A percentile compares a stretch with the other conserved stretches of the same genome.
Evolutionary conservation across 1,140 invertebrate genomes (phyloP).

Genomic region (Lamellibrachia luymesi): DNA sequence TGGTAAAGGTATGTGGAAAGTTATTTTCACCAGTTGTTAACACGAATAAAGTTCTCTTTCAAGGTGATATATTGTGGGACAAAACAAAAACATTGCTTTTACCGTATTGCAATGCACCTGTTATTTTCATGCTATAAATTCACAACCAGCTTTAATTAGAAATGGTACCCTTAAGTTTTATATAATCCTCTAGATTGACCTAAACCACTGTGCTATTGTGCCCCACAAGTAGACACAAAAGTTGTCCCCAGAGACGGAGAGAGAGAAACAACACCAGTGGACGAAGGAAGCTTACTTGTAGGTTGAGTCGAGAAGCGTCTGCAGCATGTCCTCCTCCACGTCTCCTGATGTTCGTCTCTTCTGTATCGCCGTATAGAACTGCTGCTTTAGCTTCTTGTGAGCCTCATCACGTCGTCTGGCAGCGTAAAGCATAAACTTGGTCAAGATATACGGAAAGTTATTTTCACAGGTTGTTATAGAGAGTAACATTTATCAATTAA

Average conservation of each 20-base stretch:
- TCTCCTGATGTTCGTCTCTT: conserved; percentile 32
- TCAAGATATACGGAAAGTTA: background rate
- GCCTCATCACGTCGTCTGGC: conserved; percentile 40
- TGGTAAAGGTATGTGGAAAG: too few species aligned
- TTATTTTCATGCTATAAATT: background rate
- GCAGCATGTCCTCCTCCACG: conserved; percentile 45
- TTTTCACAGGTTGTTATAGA: background rate
- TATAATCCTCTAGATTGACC: too few species aligned
- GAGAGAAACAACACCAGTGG: background rate
- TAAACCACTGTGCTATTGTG: background rate
- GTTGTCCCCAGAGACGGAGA: background rate
- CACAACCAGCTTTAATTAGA: background rate
- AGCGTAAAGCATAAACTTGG: conserved; percentile 15
- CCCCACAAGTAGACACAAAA: background rate
- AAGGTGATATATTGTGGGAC: too few species aligned
- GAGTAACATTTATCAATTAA: background rate
- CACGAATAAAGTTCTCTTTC: too few species aligned
- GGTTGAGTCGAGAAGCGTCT: conserved; percentile 43
- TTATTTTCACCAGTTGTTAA: too few species aligned
- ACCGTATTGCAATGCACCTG: background rate
- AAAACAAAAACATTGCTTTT: too few species aligned
- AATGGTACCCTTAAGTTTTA: too few species aligned
- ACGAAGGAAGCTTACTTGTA: conserved; percentile 39
- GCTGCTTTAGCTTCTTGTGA: conserved; percentile 39
- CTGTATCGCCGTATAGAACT: conserved; percentile 42